Conservation (phyloP, 2,113 vertebrate species). For the Ascaphus truei region DNA sequence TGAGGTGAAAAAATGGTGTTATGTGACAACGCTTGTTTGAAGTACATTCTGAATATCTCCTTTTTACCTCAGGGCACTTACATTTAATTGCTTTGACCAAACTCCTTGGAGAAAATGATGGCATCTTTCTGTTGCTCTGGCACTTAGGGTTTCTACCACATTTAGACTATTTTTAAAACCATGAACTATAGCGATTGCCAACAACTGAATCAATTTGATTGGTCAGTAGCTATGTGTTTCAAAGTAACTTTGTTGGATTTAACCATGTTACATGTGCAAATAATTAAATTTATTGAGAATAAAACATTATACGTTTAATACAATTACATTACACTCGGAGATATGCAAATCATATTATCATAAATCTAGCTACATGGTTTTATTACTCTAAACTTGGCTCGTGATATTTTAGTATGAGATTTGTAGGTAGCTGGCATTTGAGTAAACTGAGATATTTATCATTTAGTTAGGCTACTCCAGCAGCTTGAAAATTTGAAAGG, state of each 20-base stretch:
- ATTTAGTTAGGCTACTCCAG: too few relatives aligned
- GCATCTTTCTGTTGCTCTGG: too few relatives aligned
- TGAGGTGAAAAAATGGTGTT: conserved; percentile 7
- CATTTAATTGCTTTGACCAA: neutral
- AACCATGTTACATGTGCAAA: conserved; percentile 11
- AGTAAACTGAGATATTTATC: neutral
- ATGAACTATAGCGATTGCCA: too few relatives aligned
- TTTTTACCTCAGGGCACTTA: neutral
- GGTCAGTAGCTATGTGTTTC: too few relatives aligned
- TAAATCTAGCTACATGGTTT: neutral
- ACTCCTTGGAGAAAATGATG: neutral
- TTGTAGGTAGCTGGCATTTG: conserved; percentile 17
- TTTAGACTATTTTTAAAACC: too few relatives aligned
- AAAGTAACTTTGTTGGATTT: conserved; percentile 1
- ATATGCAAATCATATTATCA: conserved; percentile 24
- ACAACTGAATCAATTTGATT: too few relatives aligned
- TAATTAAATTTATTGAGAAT: conserved; percentile 6
- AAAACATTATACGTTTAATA: conserved; percentile 20
- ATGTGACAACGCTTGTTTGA: neutral
- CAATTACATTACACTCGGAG: neutral
- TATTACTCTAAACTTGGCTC: neutral
- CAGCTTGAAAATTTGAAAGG: too few relatives aligned
- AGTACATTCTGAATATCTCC: neutral
- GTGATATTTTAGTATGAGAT: neutral
- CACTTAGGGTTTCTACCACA: too few relatives aligned